A percentile compares a stretch with the other conserved stretches of the same genome.
Evolutionary conservation across 2,113 vertebrate species (phyloP).

Genomic region (Rhinolophus ferrumequinum): DNA sequence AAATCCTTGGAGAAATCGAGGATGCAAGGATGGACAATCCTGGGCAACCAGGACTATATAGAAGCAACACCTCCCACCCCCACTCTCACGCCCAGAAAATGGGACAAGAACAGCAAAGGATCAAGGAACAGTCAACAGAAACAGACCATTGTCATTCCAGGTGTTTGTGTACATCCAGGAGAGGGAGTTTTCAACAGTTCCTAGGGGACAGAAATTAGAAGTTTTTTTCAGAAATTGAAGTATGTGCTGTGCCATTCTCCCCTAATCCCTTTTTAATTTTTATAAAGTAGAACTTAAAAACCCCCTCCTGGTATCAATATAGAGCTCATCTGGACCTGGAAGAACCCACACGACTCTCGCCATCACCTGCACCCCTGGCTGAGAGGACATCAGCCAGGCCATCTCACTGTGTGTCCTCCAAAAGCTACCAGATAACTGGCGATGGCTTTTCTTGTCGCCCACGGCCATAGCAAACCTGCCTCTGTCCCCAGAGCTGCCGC

Average conservation of each 20-base stretch:
- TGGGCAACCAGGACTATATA: neutral
- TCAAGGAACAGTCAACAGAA: neutral
- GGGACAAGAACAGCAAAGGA: neutral
- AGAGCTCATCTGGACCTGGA: neutral
- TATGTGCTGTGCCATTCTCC: neutral
- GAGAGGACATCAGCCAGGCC: neutral
- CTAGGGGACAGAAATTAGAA: slow-evolving; percentile 17
- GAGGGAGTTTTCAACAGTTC: neutral
- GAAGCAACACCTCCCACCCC: neutral
- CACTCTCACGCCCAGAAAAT: neutral
- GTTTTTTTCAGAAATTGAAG: neutral
- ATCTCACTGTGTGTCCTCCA: neutral
- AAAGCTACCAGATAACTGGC: neutral
- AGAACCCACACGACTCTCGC: neutral
- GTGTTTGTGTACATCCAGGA: neutral
- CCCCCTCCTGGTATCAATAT: neutral
- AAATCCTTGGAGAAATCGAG: neutral
- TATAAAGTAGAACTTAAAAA: neutral
- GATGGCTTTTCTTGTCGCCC: neutral
- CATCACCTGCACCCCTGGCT: neutral
- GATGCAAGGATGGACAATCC: neutral
- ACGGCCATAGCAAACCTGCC: too few relatives aligned
- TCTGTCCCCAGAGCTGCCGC: neutral
- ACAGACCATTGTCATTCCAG: neutral
- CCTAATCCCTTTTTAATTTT: neutral